Evolutionary conservation across 2,888 invertebrate genomes (phyloP).

Genomic region (Pseudococcus viburni): DNA sequence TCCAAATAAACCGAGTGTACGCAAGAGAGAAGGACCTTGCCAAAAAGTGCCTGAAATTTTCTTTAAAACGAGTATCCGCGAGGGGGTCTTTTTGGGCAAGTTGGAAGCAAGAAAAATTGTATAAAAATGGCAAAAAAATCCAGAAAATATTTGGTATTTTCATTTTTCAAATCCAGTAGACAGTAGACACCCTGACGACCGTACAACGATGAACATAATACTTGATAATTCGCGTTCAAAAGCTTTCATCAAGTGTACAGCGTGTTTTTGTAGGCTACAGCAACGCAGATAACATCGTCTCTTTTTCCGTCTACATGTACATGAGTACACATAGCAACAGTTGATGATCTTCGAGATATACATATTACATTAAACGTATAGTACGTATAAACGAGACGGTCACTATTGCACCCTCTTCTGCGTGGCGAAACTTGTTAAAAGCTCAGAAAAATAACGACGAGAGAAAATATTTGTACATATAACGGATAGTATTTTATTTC

Average conservation of each 20-base stretch:
- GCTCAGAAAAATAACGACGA: background rate
- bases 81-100: too few species aligned
- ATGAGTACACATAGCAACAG: background rate
- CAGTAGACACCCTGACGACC: too few species aligned
- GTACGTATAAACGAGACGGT: background rate
- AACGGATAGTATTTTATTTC: background rate
- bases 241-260: background rate
- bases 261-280: background rate
- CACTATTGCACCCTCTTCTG: background rate
- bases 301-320: background rate
- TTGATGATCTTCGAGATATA: slow-evolving; percentile 6
- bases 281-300: slow-evolving; percentile 11
- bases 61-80: too few species aligned
- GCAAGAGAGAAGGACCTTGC: too few species aligned
- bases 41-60: too few species aligned
- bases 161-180: too few species aligned
- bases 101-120: too few species aligned
- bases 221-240: background rate
- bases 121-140: too few species aligned
- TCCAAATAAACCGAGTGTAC: too few species aligned
- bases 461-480: background rate
- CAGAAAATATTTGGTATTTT: too few species aligned
- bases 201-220: background rate
- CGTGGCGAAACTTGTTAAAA: background rate
- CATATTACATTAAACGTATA: background rate